phyloP scores from a whole-genome alignment of 2,113 vertebrate genomes.

The Spheniscus mendiculus region DNA sequence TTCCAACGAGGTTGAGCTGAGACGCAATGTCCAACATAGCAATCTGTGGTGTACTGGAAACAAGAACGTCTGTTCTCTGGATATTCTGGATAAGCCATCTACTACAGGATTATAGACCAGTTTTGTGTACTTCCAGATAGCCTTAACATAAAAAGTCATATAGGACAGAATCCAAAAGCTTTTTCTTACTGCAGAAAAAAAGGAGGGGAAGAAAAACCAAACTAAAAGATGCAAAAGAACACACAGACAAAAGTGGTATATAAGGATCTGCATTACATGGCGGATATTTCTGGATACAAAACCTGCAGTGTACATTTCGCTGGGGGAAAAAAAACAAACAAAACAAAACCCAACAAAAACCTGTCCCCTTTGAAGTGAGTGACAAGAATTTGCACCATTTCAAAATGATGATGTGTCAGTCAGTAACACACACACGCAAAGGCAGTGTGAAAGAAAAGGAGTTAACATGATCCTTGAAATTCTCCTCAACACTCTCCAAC shows the following conservation, averaged over 20 bases:
- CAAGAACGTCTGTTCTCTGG: background rate
- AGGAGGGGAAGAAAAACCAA: fast-evolving
- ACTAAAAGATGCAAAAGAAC: background rate
- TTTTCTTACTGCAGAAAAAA: background rate
- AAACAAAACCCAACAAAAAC: background rate
- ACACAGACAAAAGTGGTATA: background rate
- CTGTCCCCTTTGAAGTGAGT: background rate
- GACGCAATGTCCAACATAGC: background rate
- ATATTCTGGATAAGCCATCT: background rate
- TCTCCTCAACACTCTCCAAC: background rate
- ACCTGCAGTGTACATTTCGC: background rate
- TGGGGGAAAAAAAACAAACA: background rate
- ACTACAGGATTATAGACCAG: background rate
- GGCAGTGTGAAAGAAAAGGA: background rate
- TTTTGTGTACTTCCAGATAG: background rate
- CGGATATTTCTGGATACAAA: background rate
- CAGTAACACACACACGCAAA: background rate
- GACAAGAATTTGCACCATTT: slow-evolving; percentile 47
- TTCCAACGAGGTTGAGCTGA: background rate
- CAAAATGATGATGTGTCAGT: background rate
- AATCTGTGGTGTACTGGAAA: background rate
- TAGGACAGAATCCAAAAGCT: background rate
- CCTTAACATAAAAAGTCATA: background rate
- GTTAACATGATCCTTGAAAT: slow-evolving; percentile 34
- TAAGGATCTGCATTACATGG: background rate